Base-by-base conservation (phyloP, 2,113 vertebrate genomes). In the Rynchops niger region DNA sequence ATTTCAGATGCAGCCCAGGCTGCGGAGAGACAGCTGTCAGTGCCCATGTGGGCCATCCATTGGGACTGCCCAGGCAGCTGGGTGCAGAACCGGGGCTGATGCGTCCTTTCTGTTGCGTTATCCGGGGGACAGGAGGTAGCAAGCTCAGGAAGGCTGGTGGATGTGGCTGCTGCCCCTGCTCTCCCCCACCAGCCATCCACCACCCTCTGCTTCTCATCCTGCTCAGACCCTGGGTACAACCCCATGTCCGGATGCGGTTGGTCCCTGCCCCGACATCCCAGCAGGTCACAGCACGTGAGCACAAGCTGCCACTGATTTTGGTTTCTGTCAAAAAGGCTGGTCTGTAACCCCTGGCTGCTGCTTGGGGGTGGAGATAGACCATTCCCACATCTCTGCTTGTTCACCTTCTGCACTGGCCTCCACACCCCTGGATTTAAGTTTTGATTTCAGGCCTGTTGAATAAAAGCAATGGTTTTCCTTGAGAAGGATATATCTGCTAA, bases 21-120 rank as follows among this genome's bases (percentile, higher is more conserved):
- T 90, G 32, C 26, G 6, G 34, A 49, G 27, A 61, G 5, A 16
- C 18, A 36, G 2, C 38, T 45, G 19, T 3, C n/a, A 38, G 23
- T 32, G 58, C 32, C 9, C 1, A 0, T 2, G 15, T 17, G 45
- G 45, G 17, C 17, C 30, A 8, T 8, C 16, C 25, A 1, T 21
- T 30, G 32, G 49, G 7, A 4, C 7, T 32, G 30, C 20, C 25
- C n/a, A 21, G 38, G 26, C 2, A 6, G 19, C 21, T 50, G 17
- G 0, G 0, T 19, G 21, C 53, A 50, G 52, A 53, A 40, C 13
- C 1, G 3, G 26, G 32, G n/a, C 22, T 49, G 13, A 50, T 30
- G 13, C 3, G 0, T 50, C 43, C 29, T 45, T 34, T 59, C 38
- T 23, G 9, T 1, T 29, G 49, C 32, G 77, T 23, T 12, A 18